These are phyloP conservation scores for Cremastobaeus sp. DNA, from an alignment of 2,888 invertebrate species.

Conservation along the genomic window DNA sequence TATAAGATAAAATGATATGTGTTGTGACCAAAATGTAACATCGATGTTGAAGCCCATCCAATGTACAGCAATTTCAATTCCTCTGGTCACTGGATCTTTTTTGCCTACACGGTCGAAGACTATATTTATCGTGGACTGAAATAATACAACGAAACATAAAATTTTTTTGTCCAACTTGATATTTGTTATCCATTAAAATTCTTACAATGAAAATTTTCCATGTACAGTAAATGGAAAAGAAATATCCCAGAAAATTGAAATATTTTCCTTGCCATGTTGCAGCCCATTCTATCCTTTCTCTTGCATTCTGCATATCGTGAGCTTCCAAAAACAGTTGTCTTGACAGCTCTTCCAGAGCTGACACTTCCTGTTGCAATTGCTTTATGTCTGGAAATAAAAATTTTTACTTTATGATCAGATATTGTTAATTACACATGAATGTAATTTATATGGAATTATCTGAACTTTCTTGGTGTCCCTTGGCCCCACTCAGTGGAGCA, in stretches of 20 bases:
- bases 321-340: conserved; percentile 97
- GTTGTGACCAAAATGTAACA: conserved; percentile 99
- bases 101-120: conserved; percentile 99
- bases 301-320: conserved; percentile 93
- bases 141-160: conserved; percentile 63
- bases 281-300: conserved; percentile 96
- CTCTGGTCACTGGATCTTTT: conserved; percentile 97
- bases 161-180: neutral
- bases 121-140: conserved; percentile 97
- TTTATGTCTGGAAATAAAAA: conserved; percentile 82
- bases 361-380: conserved; percentile 90
- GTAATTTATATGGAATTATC: too few species aligned
- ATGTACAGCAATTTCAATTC: conserved; percentile 96
- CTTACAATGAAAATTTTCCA: conserved; percentile 99
- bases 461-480: conserved; percentile 83
- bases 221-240: conserved; percentile 98
- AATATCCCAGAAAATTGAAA: conserved; percentile 98
- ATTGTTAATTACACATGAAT: too few species aligned
- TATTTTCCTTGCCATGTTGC: conserved; percentile 98
- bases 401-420: too few species aligned
- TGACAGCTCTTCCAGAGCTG: conserved; percentile 93
- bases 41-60: conserved; percentile 98
- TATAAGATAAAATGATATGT: conserved; percentile 96
- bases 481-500: conserved; percentile 77
- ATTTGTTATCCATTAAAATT: neutral